Conservation (phyloP, 2,797 vertebrate species). For the Parauchenoglanis ngamensis region DNA sequence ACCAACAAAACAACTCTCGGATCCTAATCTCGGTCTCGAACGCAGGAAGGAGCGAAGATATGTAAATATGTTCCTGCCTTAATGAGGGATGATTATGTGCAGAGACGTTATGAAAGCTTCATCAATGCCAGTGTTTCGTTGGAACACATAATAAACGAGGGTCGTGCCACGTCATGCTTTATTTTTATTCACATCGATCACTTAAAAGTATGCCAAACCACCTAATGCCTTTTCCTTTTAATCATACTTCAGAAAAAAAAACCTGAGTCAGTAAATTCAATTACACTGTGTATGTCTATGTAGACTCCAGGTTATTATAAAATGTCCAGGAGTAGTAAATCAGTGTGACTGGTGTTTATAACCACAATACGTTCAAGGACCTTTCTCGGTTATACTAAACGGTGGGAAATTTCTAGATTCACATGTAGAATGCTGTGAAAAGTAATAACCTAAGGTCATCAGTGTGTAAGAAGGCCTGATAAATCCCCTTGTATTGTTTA, state of each 20-base stretch:
- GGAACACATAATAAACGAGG: background rate
- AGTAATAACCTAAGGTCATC: background rate
- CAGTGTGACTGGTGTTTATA: background rate
- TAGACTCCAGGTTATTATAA: background rate
- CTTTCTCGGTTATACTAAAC: background rate
- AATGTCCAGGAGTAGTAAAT: slow-evolving; percentile 9
- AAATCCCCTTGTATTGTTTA: background rate
- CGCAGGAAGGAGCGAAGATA: slow-evolving; percentile 38
- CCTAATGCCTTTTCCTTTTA: background rate
- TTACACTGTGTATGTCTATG: background rate
- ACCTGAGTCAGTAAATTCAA: background rate
- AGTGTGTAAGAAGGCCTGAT: background rate
- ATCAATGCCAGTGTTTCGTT: slow-evolving; percentile 29
- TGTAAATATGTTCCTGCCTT: slow-evolving; percentile 42
- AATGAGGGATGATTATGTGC: slow-evolving; percentile 25
- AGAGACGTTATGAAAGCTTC: slow-evolving; percentile 18
- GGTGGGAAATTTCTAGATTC: too few species aligned
- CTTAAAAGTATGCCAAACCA: background rate
- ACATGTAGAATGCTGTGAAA: background rate
- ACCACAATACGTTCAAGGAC: background rate
- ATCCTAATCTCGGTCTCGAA: slow-evolving; percentile 20
- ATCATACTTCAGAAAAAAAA: background rate
- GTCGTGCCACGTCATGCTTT: background rate
- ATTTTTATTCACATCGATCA: background rate
- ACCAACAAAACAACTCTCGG: slow-evolving; percentile 37